Evolutionary conservation across 2,113 vertebrate genomes (phyloP).

Genomic region (rabbit (Oryctolagus cuniculus)): DNA sequence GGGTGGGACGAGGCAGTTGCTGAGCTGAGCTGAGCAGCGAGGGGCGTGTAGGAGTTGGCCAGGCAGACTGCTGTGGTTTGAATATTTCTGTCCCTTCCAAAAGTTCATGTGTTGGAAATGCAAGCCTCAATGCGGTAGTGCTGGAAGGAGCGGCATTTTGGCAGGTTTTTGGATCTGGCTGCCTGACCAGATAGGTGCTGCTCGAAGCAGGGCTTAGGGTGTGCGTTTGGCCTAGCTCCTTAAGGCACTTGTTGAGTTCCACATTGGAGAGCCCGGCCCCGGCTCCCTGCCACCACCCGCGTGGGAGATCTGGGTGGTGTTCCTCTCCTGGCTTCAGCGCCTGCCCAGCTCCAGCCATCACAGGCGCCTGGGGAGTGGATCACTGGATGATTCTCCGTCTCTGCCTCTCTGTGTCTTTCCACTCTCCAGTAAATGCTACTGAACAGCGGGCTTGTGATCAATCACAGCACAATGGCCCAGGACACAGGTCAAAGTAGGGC

Average conservation of each 20-base stretch:
- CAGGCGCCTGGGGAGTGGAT: no score
- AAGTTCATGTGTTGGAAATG: neutral
- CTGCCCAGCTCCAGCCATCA: no score
- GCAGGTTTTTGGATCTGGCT: neutral
- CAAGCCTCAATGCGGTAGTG: neutral
- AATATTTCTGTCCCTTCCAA: neutral
- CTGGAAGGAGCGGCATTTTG: neutral
- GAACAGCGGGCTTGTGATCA: no score
- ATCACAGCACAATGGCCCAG: neutral
- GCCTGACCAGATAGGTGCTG: neutral
- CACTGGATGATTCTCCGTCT: no score
- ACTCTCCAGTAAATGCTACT: no score
- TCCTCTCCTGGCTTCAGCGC: neutral
- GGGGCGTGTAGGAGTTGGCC: neutral
- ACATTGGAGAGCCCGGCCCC: no score
- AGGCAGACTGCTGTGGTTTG: neutral
- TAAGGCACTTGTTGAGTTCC: no score
- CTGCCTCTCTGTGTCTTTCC: no score
- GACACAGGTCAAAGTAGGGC: neutral
- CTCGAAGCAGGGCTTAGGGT: neutral
- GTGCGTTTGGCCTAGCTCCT: neutral
- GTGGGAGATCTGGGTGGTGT: no score
- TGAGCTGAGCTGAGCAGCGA: neutral
- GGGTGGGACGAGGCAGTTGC: neutral
- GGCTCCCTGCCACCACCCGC: no score